Evolutionary conservation across 2,113 vertebrate genomes (phyloP).

Genomic region (Rallus limicola): DNA sequence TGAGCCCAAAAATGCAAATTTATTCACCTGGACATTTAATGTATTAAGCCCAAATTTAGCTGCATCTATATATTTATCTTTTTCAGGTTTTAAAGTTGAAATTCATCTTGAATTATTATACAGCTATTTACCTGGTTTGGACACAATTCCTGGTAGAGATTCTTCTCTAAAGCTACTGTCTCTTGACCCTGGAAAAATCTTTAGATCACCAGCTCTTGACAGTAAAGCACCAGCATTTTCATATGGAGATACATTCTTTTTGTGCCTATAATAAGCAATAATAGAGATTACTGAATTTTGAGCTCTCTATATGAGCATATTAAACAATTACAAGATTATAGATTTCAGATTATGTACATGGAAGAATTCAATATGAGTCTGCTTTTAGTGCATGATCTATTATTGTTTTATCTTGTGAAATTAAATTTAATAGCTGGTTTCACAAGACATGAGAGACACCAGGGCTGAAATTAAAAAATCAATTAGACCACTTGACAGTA

Average conservation of each 20-base stretch:
- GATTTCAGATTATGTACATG: not conserved
- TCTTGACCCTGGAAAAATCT: not conserved
- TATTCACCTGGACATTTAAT: not conserved
- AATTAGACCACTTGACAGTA: not conserved
- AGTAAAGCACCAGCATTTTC: not conserved
- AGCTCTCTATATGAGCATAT: not conserved
- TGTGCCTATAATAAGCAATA: not conserved
- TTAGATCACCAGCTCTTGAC: not conserved
- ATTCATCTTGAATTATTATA: not conserved
- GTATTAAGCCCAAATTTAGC: not conserved
- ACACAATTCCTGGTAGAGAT: not conserved
- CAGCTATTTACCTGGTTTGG: not conserved
- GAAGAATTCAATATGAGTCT: not conserved
- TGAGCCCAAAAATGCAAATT: not conserved
- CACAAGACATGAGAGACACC: not conserved
- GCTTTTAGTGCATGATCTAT: not conserved
- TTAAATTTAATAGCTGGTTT: constrained; percentile 27
- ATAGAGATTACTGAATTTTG: not conserved
- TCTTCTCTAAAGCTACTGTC: not conserved
- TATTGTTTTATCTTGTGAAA: not conserved
- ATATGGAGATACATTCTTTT: not conserved
- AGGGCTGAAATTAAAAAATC: not conserved
- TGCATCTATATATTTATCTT: not conserved
- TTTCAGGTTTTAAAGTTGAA: not conserved
- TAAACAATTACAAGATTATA: not conserved